Evolutionary conservation across 2,797 vertebrate species (phyloP).

Genomic region (Rhinoraja longicauda): DNA sequence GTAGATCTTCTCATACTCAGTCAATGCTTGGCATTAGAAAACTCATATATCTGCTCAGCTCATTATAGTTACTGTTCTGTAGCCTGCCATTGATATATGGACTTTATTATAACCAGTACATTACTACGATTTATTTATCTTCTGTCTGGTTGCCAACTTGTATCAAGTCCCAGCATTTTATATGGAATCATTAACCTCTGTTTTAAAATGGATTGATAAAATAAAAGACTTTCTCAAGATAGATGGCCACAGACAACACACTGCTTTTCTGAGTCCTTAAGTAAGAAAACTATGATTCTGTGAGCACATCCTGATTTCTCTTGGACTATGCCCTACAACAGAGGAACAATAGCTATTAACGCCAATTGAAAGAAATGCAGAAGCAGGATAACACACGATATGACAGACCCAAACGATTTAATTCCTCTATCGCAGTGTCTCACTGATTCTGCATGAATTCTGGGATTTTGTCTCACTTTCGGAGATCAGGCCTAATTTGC

Average conservation of each 20-base stretch:
- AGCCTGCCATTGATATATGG: neutral
- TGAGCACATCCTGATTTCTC: neutral
- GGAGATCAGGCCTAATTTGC: neutral
- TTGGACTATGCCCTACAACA: neutral
- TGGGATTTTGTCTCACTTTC: neutral
- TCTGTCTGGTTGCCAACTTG: neutral
- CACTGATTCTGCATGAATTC: neutral
- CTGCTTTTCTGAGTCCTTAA: neutral
- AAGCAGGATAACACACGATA: neutral
- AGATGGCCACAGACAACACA: neutral
- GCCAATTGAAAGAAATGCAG: neutral
- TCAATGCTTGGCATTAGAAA: constrained; percentile 40
- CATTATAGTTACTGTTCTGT: constrained; percentile 39
- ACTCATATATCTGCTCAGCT: constrained; percentile 40
- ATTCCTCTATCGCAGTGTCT: neutral
- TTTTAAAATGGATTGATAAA: neutral
- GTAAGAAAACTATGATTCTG: neutral
- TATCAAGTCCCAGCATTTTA: neutral
- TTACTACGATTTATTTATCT: neutral
- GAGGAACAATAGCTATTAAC: neutral
- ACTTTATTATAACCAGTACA: neutral
- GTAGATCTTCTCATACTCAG: constrained; percentile 42
- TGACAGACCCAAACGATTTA: neutral
- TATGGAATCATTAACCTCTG: neutral
- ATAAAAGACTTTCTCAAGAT: neutral